These are phyloP conservation scores for Gnatocerus cornutus DNA, from an alignment of 2,888 invertebrate species.

Conservation along the genomic window DNA sequence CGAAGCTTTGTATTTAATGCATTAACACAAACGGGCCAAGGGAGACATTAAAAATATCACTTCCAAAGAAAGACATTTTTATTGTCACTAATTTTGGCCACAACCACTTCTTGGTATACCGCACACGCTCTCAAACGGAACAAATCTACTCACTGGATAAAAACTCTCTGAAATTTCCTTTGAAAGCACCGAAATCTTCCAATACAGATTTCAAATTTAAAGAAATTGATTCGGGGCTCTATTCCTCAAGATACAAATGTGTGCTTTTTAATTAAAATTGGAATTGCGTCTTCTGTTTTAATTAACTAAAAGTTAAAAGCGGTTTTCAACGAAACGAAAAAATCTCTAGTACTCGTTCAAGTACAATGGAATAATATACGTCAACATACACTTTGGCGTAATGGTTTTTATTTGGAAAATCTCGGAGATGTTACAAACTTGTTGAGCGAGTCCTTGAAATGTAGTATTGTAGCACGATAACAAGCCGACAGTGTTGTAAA, in stretches of 20 bases:
- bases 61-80: background rate
- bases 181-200: too few relatives aligned
- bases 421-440: conserved; percentile 30
- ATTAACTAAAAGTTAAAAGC: conserved; percentile 16
- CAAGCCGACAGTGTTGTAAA: conserved; percentile 41
- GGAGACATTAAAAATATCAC: conserved; percentile 10
- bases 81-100: conserved; percentile 3
- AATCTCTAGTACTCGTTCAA: background rate
- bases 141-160: too few relatives aligned
- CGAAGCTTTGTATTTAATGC: conserved; percentile 18
- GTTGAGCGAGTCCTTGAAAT: conserved; percentile 39
- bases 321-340: conserved; percentile 6
- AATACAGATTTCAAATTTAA: too few relatives aligned
- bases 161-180: too few relatives aligned
- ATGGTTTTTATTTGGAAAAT: conserved; percentile 27
- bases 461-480: conserved; percentile 46
- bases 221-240: too few relatives aligned
- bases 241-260: background rate
- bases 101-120: background rate
- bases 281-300: conserved; percentile 13
- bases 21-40: conserved; percentile 12
- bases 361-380: conserved; percentile 3
- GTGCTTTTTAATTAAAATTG: conserved; percentile 16
- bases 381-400: conserved; percentile 1
- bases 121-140: too few relatives aligned